Conservation (phyloP, 2,888 invertebrate genomes). For the Sipha maydis region DNA sequence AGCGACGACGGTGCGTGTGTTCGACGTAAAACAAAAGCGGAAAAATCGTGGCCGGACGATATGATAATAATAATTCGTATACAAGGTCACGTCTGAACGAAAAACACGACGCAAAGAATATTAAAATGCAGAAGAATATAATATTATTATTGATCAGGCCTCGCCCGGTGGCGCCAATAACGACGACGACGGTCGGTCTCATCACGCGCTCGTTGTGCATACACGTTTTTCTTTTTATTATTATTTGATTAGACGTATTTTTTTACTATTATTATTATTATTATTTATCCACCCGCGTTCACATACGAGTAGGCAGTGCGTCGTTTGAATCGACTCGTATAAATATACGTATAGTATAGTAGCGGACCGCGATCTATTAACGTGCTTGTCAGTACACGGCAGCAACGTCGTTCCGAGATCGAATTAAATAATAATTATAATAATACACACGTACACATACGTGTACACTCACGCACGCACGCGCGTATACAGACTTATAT, state of each 20-base stretch:
- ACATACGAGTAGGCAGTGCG: not conserved
- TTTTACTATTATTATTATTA: not conserved
- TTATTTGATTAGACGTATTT: conserved; percentile 38
- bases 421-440: conserved; percentile 48
- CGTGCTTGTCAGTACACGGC: conserved; percentile 40
- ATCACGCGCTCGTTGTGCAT: not conserved
- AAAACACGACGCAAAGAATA: not conserved
- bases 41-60: not conserved
- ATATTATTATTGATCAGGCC: conserved; percentile 17
- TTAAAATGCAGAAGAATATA: not conserved
- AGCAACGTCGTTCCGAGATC: not conserved
- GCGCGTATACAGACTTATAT: not conserved
- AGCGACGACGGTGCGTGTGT: not conserved
- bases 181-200: not conserved
- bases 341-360: no score
- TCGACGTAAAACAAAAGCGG: not conserved
- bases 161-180: conserved; percentile 46
- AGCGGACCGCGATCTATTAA: conserved; percentile 28
- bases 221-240: not conserved
- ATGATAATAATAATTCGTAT: not conserved
- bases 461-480: not conserved
- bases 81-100: not conserved
- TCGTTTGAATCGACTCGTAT: conserved; percentile 25
- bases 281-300: no score
- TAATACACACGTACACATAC: conserved; percentile 2